A percentile compares a stretch with the other conserved stretches of the same genome.
Evolutionary conservation across 1,140 invertebrate species (phyloP).

Genomic region (Drosophila orena): DNA sequence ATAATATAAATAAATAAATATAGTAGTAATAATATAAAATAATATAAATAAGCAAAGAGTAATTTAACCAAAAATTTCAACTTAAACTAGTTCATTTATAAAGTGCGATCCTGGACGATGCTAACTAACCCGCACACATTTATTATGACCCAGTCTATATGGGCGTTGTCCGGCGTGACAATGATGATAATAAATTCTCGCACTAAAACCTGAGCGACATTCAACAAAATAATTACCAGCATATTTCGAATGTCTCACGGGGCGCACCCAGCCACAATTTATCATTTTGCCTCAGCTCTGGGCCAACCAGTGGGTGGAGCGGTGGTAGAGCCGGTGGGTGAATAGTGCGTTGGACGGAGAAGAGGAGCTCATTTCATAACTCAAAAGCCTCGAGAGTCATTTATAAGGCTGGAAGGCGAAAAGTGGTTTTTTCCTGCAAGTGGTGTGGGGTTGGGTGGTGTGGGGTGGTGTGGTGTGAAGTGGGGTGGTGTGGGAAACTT

Average conservation of each 20-base stretch:
- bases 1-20: too few relatives aligned
- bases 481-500: conserved; percentile 22
- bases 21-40: too few relatives aligned
- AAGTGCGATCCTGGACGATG: conserved; percentile 23
- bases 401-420: conserved; percentile 54
- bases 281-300: conserved; percentile 39
- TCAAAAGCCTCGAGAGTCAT: conserved; percentile 56
- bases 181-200: conserved; percentile 65
- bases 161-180: conserved; percentile 25
- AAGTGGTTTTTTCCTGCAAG: conserved; percentile 16
- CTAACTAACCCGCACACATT: conserved; percentile 63
- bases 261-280: conserved; percentile 48
- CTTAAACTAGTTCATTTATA: conserved; percentile 44
- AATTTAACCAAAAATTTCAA: not conserved
- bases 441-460: too few relatives aligned
- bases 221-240: conserved; percentile 81
- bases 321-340: too few relatives aligned
- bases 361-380: conserved; percentile 62
- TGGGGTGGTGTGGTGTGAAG: too few relatives aligned
- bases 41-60: too few relatives aligned
- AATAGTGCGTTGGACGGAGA: not conserved
- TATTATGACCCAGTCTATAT: conserved; percentile 49
- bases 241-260: conserved; percentile 73
- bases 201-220: conserved; percentile 74
- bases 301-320: conserved; percentile 2